phyloP scores from a whole-genome alignment of 2,797 vertebrate genomes.

The Gymnocypris eckloni region DNA sequence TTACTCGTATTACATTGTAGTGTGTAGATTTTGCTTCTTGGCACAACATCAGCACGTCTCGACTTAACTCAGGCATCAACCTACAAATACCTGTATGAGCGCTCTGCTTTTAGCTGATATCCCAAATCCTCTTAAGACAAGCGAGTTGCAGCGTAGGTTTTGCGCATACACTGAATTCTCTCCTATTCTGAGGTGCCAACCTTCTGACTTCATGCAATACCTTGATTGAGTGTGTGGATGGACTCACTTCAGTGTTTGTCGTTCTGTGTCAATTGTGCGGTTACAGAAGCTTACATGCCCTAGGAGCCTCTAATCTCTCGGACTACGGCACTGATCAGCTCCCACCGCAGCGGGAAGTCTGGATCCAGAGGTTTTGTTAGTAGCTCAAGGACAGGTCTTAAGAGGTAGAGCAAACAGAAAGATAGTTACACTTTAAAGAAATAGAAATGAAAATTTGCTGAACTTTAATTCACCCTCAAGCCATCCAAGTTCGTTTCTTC shows the following conservation, averaged over 20 bases:
- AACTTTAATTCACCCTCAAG: not conserved
- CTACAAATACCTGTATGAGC: constrained; percentile 70
- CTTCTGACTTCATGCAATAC: constrained; percentile 41
- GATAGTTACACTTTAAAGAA: not conserved
- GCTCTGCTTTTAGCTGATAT: constrained; percentile 70
- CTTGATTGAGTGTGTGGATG: constrained; percentile 58
- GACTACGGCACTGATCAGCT: constrained; percentile 39
- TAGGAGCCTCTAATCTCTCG: constrained; percentile 45
- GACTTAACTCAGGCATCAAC: constrained; percentile 67
- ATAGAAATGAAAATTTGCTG: not conserved
- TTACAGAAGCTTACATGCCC: constrained; percentile 56
- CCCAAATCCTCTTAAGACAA: constrained; percentile 72
- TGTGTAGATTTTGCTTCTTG: constrained; percentile 47
- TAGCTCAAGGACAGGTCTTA: constrained; percentile 16
- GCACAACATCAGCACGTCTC: constrained; percentile 66
- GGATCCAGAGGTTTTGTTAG: not conserved
- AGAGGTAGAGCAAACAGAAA: not conserved
- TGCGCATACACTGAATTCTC: constrained; percentile 45
- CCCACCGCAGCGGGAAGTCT: constrained; percentile 9
- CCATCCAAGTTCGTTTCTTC: too few relatives aligned
- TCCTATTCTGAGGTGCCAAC: constrained; percentile 7
- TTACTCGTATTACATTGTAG: constrained; percentile 43
- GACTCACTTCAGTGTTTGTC: constrained; percentile 36
- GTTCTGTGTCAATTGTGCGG: constrained; percentile 36
- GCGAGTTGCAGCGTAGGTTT: constrained; percentile 54